Percentiles rank a stretch among this genome's conserved stretches.
phyloP scores from a whole-genome alignment of 2,113 vertebrate species.

The Odontesthes bonariensis region DNA sequence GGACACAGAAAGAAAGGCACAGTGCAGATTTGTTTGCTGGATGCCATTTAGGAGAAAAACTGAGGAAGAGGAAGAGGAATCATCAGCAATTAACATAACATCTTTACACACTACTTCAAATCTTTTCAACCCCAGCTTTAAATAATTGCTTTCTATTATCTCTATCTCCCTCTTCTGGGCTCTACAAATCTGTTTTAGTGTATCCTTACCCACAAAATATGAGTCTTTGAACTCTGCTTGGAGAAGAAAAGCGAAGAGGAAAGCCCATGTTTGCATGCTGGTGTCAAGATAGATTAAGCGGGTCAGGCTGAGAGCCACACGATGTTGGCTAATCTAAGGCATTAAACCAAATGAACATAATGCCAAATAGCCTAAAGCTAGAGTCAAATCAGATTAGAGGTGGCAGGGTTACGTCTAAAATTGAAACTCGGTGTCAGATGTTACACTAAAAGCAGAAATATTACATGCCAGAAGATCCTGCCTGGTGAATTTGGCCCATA shows the following conservation, averaged over 20 bases:
- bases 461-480: conserved; percentile 57
- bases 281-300: conserved; percentile 73
- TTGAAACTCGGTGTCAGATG: conserved; percentile 54
- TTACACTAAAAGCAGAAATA: conserved; percentile 60
- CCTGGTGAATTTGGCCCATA: conserved; percentile 46
- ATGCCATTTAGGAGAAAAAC: conserved; percentile 8
- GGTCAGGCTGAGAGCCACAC: conserved; percentile 48
- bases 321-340: conserved; percentile 67
- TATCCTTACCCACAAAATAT: conserved; percentile 48
- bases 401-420: conserved; percentile 61
- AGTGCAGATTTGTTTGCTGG: conserved; percentile 64
- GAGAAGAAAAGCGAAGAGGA: conserved; percentile 9
- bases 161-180: conserved; percentile 29
- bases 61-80: conserved; percentile 40
- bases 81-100: conserved; percentile 61
- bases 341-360: conserved; percentile 67
- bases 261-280: conserved; percentile 37
- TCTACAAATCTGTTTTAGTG: conserved; percentile 45
- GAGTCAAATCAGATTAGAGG: conserved; percentile 67
- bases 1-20: conserved; percentile 46
- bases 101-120: conserved; percentile 64
- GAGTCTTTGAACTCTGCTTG: conserved; percentile 64
- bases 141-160: conserved; percentile 12
- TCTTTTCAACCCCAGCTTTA: conserved; percentile 41
- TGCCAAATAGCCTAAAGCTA: conserved; percentile 75